phyloP scores from a whole-genome alignment of 1,140 invertebrate genomes.

The Bombus confusus region DNA sequence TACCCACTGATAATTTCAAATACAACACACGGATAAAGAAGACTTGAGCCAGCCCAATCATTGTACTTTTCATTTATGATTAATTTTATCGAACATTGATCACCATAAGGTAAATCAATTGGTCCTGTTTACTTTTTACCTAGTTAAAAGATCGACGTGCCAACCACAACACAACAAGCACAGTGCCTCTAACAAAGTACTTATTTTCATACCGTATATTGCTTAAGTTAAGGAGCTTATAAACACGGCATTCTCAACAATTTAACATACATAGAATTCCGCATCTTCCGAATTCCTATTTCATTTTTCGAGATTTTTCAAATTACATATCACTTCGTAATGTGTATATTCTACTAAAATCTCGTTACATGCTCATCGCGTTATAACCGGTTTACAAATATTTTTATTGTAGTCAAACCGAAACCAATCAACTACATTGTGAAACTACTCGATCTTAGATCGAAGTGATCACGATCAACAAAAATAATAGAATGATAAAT shows the following conservation, averaged over 20 bases:
- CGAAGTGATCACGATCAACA: no score
- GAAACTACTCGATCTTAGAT: no score
- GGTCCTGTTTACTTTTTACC: constrained; percentile 41
- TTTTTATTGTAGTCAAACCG: no score
- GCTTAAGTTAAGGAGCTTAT: constrained; percentile 72
- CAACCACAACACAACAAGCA: constrained; percentile 72
- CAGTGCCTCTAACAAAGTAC: constrained; percentile 71
- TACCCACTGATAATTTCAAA: constrained; percentile 53
- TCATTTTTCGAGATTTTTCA: background rate
- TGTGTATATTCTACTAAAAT: background rate
- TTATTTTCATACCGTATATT: constrained; percentile 66
- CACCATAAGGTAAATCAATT: constrained; percentile 62
- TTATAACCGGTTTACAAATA: no score
- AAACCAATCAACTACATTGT: no score
- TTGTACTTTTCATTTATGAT: constrained; percentile 44
- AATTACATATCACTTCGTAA: background rate
- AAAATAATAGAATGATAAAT: background rate
- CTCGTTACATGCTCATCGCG: background rate
- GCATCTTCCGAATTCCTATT: background rate
- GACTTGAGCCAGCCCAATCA: constrained; percentile 50
- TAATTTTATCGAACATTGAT: constrained; percentile 51
- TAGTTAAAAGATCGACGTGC: constrained; percentile 66
- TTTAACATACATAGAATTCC: constrained; percentile 7
- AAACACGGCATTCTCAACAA: constrained; percentile 60
- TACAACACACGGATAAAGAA: constrained; percentile 28